Percentiles rank a stretch among this genome's conserved stretches.
phyloP scores from a whole-genome alignment of 2,888 invertebrate species.

The Catocala fraxini region DNA sequence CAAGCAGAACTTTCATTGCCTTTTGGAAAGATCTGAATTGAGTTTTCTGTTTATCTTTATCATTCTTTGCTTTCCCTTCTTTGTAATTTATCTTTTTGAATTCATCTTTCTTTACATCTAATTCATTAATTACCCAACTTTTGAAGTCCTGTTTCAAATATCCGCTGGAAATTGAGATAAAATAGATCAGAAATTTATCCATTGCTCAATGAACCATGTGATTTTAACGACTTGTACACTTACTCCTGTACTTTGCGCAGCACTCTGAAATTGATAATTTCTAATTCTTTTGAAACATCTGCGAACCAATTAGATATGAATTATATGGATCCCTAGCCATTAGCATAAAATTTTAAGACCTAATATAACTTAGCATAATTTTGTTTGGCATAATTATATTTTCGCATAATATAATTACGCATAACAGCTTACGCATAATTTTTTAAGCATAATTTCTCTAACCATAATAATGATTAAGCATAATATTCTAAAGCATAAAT shows the following conservation, averaged over 20 bases:
- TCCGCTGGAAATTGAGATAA: conserved; percentile 1
- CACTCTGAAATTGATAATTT: conserved; percentile 40
- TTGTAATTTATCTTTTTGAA: background rate
- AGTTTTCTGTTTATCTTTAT: conserved; percentile 18
- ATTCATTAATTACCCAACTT: conserved; percentile 13
- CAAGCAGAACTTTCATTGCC: conserved; percentile 58
- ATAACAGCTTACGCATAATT: no score
- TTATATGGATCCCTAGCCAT: no score
- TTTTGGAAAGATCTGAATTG: conserved; percentile 57
- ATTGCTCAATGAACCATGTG: background rate
- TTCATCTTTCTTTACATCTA: background rate
- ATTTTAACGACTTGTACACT: conserved; percentile 12
- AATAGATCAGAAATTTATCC: background rate
- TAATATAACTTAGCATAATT: no score
- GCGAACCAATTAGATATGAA: conserved; percentile 30
- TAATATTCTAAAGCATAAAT: no score
- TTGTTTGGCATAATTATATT: no score
- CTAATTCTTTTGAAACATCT: conserved; percentile 54
- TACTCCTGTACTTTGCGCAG: conserved; percentile 22
- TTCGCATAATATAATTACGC: no score
- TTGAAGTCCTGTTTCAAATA: conserved; percentile 17
- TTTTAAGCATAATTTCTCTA: no score
- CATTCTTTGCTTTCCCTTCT: conserved; percentile 1
- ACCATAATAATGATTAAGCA: no score
- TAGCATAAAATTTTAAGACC: no score